Base-by-base conservation (phyloP, 2,113 vertebrate genomes). In the Pogona vitticeps region DNA sequence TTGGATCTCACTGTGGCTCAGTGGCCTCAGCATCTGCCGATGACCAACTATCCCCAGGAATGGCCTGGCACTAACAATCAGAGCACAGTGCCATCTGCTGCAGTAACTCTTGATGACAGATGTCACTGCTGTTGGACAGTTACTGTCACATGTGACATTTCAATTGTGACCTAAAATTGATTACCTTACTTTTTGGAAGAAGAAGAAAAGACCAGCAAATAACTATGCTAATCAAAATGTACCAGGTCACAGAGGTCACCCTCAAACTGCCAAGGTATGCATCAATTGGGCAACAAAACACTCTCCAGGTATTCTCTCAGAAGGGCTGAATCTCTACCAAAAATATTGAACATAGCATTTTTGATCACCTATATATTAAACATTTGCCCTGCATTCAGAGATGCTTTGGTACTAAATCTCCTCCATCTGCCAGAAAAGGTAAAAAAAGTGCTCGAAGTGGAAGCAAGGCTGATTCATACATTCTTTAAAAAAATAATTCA, bases 151-250 rank as follows among this genome's bases (percentile, higher is more conserved):
- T 82, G 88, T 86, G 86, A 90, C 79, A 80, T 88, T 88, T 95
- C 61, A 85, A 78, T 88, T 95, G 89, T 93, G 94, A 92, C 91
- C 92, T 90, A 82, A 84, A 92, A 94, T 95, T 92, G 93, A 94
- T 94, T 90, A 88, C 78, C 61, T 80, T 18, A 81, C 90, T 91
- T 91, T 91, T 84, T 75, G 13, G 9, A 31, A 67, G 46, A 10
- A 52, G 46, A 10, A n/a, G n/a, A 70, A 71, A 79, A 93, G 80
- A 78, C 90, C 83, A 80, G 91, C 92, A 94, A 94, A 95, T 91
- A 95, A 86, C 2, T 72, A 84, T 86, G 90, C 90, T 94, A 94
- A 95, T 94, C 91, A 91, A 89, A 91, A 92, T 84, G 88, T 94
- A 91, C 87, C 80, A 76, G 89, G 88, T 88, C n/a, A 33, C 78